Conservation (phyloP, 2,888 invertebrate genomes). For the Pharmacophagus antenor region DNA sequence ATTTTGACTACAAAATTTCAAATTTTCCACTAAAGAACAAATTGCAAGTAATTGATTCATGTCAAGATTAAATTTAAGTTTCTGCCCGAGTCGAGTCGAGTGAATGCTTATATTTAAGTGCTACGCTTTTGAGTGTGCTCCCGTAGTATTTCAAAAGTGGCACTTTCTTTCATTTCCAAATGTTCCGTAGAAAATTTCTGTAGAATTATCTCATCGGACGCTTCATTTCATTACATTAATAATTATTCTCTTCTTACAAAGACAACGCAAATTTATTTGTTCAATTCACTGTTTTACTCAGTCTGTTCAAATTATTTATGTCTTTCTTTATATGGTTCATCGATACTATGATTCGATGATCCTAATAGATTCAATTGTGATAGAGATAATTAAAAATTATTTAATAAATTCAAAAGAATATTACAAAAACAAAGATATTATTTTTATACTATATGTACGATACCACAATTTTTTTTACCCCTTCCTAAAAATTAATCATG, state of each 20-base stretch:
- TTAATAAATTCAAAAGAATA: too few relatives aligned
- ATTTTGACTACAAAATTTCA: not conserved
- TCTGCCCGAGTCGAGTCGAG: constrained; percentile 21
- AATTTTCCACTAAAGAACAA: constrained; percentile 4
- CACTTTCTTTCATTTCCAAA: constrained; percentile 18
- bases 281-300: too few relatives aligned
- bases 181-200: constrained; percentile 2
- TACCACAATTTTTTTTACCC: too few relatives aligned
- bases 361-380: too few relatives aligned
- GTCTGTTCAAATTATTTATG: too few relatives aligned
- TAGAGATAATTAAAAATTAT: too few relatives aligned
- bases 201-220: not conserved
- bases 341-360: not conserved
- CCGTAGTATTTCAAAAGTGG: constrained; percentile 20
- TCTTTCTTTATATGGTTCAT: not conserved
- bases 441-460: too few relatives aligned
- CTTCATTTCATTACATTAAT: not conserved
- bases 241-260: too few relatives aligned
- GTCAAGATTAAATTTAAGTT: constrained; percentile 19
- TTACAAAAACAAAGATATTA: too few relatives aligned
- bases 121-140: constrained; percentile 18
- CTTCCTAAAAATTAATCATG: too few relatives aligned
- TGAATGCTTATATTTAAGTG: constrained; percentile 26
- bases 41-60: constrained; percentile 18
- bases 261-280: too few relatives aligned